A percentile compares a stretch with the other conserved stretches of the same genome.
Conservation (phyloP, 2,113 vertebrate genomes). For the Cisticola juncidis region DNA sequence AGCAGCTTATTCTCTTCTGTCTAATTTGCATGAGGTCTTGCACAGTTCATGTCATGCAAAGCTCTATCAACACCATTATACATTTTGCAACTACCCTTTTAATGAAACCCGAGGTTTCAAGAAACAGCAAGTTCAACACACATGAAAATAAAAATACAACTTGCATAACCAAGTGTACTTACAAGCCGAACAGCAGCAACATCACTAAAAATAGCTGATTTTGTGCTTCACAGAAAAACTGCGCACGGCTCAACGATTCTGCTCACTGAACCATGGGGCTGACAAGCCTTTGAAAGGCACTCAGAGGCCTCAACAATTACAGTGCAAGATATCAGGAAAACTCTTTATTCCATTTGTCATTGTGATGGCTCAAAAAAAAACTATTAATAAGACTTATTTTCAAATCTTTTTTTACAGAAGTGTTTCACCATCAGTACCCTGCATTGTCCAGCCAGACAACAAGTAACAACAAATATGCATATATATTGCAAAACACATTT, state of each 20-base stretch:
- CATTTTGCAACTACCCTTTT: neutral
- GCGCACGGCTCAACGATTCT: neutral
- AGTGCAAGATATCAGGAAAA: neutral
- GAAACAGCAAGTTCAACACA: neutral
- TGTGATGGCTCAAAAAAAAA: neutral
- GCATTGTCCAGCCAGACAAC: neutral
- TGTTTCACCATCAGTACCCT: constrained; percentile 2
- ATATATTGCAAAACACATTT: neutral
- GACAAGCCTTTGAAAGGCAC: neutral
- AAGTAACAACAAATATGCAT: neutral
- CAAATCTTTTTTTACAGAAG: neutral
- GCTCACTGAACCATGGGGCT: neutral
- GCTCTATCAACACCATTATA: neutral
- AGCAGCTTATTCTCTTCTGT: neutral
- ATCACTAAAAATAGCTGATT: neutral
- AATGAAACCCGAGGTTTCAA: neutral
- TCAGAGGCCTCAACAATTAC: neutral
- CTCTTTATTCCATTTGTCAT: neutral
- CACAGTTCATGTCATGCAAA: neutral
- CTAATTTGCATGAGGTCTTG: neutral
- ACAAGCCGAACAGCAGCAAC: neutral
- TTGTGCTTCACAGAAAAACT: constrained; percentile 34
- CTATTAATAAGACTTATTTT: neutral
- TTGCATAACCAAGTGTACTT: neutral
- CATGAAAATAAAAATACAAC: neutral